These are phyloP conservation scores for Phytoseiulus persimilis DNA, from an alignment of 2,888 invertebrate genomes.

Conservation along the genomic window DNA sequence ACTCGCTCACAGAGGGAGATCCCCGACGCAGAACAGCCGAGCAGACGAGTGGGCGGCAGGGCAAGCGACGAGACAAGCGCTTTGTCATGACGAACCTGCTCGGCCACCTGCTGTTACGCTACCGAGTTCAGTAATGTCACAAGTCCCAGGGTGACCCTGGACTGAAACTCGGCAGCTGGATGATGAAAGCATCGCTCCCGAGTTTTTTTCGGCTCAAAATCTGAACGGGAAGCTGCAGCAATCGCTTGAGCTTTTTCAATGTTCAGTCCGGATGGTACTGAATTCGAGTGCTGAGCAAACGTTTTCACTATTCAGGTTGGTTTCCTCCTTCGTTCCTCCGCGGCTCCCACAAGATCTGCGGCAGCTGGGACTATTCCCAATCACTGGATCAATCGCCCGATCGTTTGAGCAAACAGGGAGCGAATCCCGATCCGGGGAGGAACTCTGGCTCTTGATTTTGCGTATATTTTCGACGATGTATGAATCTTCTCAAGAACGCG, in stretches of 20 bases:
- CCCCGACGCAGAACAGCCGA: not conserved
- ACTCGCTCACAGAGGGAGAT: not conserved
- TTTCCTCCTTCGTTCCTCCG: not conserved
- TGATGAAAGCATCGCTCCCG: no score
- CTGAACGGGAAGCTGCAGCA: no score
- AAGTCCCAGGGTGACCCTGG: not conserved
- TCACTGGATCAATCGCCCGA: no score
- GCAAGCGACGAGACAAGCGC: not conserved
- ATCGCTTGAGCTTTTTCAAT: no score
- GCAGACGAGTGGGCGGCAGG: not conserved
- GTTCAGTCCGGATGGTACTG: no score
- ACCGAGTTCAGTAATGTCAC: not conserved
- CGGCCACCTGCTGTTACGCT: not conserved
- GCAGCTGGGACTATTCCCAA: no score
- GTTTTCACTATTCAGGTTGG: not conserved
- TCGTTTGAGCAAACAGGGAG: not conserved
- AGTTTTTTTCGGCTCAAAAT: no score
- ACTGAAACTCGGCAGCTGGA: no score
- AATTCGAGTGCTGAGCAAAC: no score
- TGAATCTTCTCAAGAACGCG: not conserved
- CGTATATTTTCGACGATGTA: not conserved
- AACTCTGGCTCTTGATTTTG: not conserved
- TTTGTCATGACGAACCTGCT: not conserved
- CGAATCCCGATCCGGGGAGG: not conserved
- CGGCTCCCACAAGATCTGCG: no score